Evolutionary conservation across 2,888 invertebrate genomes (phyloP), one percentile per base, ranked within the genome.

Genomic region (Xanthorhoe designata): DNA sequence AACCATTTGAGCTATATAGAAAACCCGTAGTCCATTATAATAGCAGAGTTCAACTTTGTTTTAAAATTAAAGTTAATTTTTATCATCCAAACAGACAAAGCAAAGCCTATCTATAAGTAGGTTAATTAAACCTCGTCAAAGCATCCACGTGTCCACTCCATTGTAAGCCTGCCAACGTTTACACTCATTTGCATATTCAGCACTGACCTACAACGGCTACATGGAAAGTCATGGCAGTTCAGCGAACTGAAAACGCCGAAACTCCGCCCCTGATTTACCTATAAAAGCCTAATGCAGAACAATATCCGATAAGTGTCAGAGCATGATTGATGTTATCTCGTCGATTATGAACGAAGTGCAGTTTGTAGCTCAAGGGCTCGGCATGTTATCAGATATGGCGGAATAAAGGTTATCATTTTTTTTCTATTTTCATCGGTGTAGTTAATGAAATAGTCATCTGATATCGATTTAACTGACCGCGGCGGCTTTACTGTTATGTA

Each of bases 251-350:
- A 66, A 53, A 42, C 15, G 47, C 42, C 45, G 19, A 53, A 56
- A 19, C 13, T 32, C 49, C 57, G 17, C 35, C 38, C 38, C 38
- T 13, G 38, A 53, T 38, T 61, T 53, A 13, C 51, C 56, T 51
- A 17, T 52, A 62, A 19, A 29, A 56, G 51, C 5, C 19, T 29
- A 35, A 18, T 42, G 38, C 13, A 13, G 19, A 68, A 70, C 71
- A 60, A 70, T 71, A 67, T 75, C 72, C 72, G 75, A 72, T 71
- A 66, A 68, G 64, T 66, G 63, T 68, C 58, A 62, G 66, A 55
- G 55, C 35, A 69, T 77, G 74, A 77, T 76, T 73, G 74, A 77
- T 74, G 75, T 47, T 65, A 45, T 58, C 53, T 52, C 67, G 60
- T 71, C 70, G 69, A 69, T 73, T 74, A 55, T 55, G 61, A 62